Base-by-base conservation (phyloP, 2,113 vertebrate genomes). In the Notothenia rossii region DNA sequence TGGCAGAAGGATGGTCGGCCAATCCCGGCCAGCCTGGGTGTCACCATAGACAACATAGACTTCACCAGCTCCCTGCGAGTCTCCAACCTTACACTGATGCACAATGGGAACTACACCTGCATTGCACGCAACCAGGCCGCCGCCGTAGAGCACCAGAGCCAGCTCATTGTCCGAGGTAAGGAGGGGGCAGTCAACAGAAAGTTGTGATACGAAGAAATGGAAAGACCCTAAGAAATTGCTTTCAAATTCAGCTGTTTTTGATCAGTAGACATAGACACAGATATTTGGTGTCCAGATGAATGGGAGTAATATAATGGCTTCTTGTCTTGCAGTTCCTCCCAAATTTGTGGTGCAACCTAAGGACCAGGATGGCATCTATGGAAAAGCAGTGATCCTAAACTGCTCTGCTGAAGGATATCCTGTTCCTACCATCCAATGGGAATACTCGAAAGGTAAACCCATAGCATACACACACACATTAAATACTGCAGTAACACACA, bases 101-200 rank as follows among this genome's bases (percentile, higher is more conserved):
- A 99, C 93, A 99, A 99, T 1, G 98, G 98, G 62, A 99, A 98
- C 68, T 99, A 99, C 55, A 99, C 98, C 36, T 99, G 98, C 92
- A 97, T 99, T 0, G 98, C 98, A 6, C 94, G 97, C 43, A 99
- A 99, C 7, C 97, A 98, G 45, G 98, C 98, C 0, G 98, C 98
- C 0, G 97, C 98, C 0, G 97, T 99, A 85, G 97, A 98, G 75
- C 98, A 99, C 94, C 97, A 97, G 72, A 99, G 98, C 89, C 97
- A 99, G 86, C 93, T 99, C 67, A 98, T 99, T 0, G 98, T 99
- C 20, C 96, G 98, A 96, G 98, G 98, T 99, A 72, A 85, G 84
- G 25, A 53, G 9, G 15, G 46, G 40, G 40, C 36, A 6, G 36
- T 40, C 36, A 29, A 29, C 29, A 29, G 29, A 29, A 29, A 29